Conservation (phyloP, 2,797 vertebrate genomes). For the Sebastes hubbsi region DNA sequence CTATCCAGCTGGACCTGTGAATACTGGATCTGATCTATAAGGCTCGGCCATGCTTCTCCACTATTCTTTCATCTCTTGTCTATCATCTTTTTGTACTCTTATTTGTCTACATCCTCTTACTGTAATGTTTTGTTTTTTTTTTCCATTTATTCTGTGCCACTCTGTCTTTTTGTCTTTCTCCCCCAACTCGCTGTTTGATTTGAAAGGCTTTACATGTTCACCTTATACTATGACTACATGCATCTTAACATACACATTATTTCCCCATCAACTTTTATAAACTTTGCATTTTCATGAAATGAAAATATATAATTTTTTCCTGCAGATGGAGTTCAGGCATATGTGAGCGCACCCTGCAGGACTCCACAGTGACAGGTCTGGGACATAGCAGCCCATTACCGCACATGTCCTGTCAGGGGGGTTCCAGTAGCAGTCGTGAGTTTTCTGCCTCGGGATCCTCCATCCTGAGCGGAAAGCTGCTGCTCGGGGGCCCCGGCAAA, state of each 20-base stretch:
- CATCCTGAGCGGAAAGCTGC: slow-evolving; percentile 15
- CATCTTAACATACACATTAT: background rate
- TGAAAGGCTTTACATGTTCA: background rate
- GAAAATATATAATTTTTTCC: slow-evolving; percentile 7
- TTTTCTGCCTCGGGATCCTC: slow-evolving; percentile 19
- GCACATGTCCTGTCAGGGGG: slow-evolving; percentile 47
- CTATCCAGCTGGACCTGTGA: slow-evolving; percentile 75
- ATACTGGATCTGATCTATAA: slow-evolving; percentile 63
- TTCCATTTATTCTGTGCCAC: background rate
- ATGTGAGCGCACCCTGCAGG: slow-evolving; percentile 27
- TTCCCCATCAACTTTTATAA: background rate
- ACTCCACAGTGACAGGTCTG: slow-evolving; percentile 45
- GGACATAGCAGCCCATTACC: slow-evolving; percentile 61
- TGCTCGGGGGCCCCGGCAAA: slow-evolving; percentile 8
- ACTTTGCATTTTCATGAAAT: background rate
- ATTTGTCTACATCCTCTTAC: slow-evolving; percentile 16
- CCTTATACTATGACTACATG: background rate
- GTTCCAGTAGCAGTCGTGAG: slow-evolving; percentile 9
- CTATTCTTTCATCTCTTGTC: slow-evolving; percentile 8
- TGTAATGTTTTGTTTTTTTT: background rate
- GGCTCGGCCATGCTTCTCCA: slow-evolving; percentile 24
- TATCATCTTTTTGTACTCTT: slow-evolving; percentile 22
- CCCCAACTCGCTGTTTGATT: background rate
- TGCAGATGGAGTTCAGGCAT: slow-evolving; percentile 23
- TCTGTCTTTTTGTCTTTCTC: background rate